phyloP scores from a whole-genome alignment of 1,140 invertebrate genomes.

The Tetragonula clypearis region DNA sequence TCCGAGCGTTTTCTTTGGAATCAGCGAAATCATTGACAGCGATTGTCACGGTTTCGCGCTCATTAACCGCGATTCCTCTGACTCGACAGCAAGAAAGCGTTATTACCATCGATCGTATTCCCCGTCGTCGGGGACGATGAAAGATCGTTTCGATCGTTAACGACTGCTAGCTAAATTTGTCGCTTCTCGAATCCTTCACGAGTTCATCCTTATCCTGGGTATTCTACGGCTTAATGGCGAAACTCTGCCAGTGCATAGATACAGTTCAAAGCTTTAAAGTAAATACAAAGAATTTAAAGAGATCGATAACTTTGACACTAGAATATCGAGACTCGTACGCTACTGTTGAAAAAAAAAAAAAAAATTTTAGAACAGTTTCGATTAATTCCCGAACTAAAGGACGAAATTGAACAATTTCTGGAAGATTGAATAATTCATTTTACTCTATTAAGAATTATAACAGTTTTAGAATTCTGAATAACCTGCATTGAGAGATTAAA shows the following conservation, averaged over 20 bases:
- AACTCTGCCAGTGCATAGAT: background rate
- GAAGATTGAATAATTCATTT: no score
- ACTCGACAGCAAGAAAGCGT: no score
- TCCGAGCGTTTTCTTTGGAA: background rate
- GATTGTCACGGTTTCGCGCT: background rate
- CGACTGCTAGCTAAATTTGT: background rate
- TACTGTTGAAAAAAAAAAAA: no score
- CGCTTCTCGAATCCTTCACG: background rate
- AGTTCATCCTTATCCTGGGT: background rate
- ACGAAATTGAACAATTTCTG: no score
- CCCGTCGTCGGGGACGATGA: background rate
- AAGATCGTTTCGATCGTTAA: conserved; percentile 1
- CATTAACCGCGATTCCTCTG: conserved; percentile 4
- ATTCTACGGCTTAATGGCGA: background rate
- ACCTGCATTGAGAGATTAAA: no score
- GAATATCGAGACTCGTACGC: no score
- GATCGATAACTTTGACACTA: no score
- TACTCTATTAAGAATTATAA: no score
- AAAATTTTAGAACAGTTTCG: no score
- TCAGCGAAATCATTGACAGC: background rate
- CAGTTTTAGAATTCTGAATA: no score
- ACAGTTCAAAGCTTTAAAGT: background rate
- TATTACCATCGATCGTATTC: conserved; percentile 11
- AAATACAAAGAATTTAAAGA: background rate
- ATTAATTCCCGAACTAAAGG: no score